Base-by-base conservation (phyloP, 2,113 vertebrate species). In the Octodon degus region DNA sequence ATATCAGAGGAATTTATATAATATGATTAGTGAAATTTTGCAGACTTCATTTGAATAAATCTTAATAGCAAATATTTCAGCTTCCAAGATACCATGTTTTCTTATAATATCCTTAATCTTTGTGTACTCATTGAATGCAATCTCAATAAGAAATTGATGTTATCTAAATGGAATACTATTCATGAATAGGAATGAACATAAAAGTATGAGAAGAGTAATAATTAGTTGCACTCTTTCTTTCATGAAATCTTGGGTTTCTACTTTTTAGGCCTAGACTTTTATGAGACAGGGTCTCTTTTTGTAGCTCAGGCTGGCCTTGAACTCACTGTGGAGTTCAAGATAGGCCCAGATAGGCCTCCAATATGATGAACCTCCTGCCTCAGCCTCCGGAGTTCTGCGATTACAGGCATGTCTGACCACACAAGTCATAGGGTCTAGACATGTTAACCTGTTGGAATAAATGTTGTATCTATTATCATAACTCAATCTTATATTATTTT, bases 1-100 rank as follows among this genome's bases (percentile, higher is more conserved):
- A 34, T 86, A 91, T 89, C 40, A 89, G 13, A 94, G 94, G 12
- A 81, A 82, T 84, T 95, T 90, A 16, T 5, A 90, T 53, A 55
- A 62, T 53, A n/a, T 11, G 5, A 19, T 43, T 68, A 72, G 14
- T 30, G 1, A 92, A 93, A 43, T 88, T 92, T 93, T 95, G 4
- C 2, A 8, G 2, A 76, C 34, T 72, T 92, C 2, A 37, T 88
- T 83, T 91, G 89, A 85, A 55, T 93, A 91, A 74, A 81, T 60
- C 17, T 89, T 88, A 82, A 67, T 83, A 37, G 83, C 19, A 91
- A 86, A 63, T 17, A 34, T 68, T 63, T 43, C 87, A 94, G 72
- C 77, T 93, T 93, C n/a, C 5, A 68, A 11, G 2, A 62, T 70
- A 13, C 37, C 11, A 82, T 94, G 50, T 34, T 97, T 82, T 20